A percentile compares a stretch with the other conserved stretches of the same genome.
phyloP scores from a whole-genome alignment of 2,888 invertebrate genomes.

The Beris chalybata region DNA sequence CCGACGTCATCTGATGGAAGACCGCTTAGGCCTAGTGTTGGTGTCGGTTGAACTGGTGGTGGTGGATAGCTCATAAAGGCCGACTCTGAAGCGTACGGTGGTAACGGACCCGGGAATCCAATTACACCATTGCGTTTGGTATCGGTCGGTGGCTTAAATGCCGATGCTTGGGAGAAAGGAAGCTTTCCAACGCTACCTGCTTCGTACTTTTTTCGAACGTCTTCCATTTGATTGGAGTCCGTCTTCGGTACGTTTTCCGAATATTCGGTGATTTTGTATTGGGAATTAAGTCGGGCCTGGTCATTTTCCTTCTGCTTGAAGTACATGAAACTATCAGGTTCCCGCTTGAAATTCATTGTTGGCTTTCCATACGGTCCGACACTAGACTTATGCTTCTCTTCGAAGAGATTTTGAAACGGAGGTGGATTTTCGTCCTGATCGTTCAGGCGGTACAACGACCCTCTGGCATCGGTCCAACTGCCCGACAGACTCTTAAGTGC shows the following conservation, averaged over 20 bases:
- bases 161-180: constrained; percentile 76
- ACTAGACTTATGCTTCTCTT: constrained; percentile 69
- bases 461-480: constrained; percentile 75
- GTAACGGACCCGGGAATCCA: constrained; percentile 58
- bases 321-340: constrained; percentile 62
- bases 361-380: constrained; percentile 41
- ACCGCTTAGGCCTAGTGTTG: not conserved
- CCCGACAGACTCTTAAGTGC: constrained; percentile 85
- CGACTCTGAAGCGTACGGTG: constrained; percentile 68
- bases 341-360: constrained; percentile 57
- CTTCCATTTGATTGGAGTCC: constrained; percentile 38
- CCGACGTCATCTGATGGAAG: constrained; percentile 9
- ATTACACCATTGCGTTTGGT: constrained; percentile 61
- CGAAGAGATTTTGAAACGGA: constrained; percentile 81
- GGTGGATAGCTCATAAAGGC: constrained; percentile 73
- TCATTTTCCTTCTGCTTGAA: constrained; percentile 55
- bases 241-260: constrained; percentile 32
- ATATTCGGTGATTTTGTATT: constrained; percentile 40
- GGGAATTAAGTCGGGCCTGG: constrained; percentile 53
- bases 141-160: constrained; percentile 76
- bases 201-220: constrained; percentile 39
- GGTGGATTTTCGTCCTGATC: constrained; percentile 77
- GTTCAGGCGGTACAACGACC: constrained; percentile 65
- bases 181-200: constrained; percentile 51
- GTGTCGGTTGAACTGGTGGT: constrained; percentile 30